Base-by-base conservation (phyloP, 2,888 invertebrate genomes). In the Melieria picta region DNA sequence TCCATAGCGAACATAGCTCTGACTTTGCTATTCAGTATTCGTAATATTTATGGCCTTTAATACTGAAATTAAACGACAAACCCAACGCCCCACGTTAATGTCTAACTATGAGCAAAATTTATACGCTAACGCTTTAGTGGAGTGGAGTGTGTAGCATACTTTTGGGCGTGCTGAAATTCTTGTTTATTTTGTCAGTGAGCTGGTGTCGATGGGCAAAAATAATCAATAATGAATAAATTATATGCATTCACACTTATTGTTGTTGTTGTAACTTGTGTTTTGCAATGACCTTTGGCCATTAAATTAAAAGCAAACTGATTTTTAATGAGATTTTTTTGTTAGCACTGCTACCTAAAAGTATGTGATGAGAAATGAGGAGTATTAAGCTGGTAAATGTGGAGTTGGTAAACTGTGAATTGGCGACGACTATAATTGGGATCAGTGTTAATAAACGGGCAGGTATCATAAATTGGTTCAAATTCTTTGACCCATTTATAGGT, bases 151-250 rank as follows among this genome's bases (percentile, higher is more conserved):
- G 65, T 30, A 65, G 65, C 55, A 52, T 50, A 56, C n/a, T 72
- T 68, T 69, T 72, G 75, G 75, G 74, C 71, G 75, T 77, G 76
- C 76, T 80, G 78, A 79, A 80, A 79, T 81, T 80, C 78, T 30
- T 79, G 80, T 80, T 80, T 78, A 80, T 77, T 80, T 78, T 81
- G 79, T 75, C 80, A 80, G 75, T 75, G 78, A 52, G 52, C 11
- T n/a, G 52, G 52, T 81, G 79, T 79, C 80, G 30, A n/a, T 50
- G 72, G 74, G 72, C 76, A 30, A 73, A 69, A 75, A 81, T 78
- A 79, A 79, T 79, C 79, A 78, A 79, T 79, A 79, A 80, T 79
- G 80, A 79, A 81, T 80, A 80, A 75, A 81, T 81, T 80, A 79
- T 46, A 70, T 74, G 69, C 73, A 73, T 67, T 30, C 30, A 30